Evolutionary conservation across 2,888 invertebrate species (phyloP).

Genomic region (Lissonota sp.): DNA sequence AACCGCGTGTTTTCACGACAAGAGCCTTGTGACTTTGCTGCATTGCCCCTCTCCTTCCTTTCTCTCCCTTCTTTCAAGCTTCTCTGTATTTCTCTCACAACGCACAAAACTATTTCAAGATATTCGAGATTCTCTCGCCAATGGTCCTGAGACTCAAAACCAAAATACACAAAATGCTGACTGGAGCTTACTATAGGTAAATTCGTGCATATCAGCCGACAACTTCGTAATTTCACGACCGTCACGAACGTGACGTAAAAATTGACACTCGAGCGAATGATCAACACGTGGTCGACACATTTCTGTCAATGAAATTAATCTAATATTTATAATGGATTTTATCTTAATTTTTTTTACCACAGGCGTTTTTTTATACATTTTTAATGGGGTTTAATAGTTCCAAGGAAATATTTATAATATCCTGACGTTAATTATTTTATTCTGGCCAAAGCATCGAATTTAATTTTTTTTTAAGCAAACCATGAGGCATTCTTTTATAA

Average conservation of each 20-base stretch:
- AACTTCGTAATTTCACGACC: conserved; percentile 37
- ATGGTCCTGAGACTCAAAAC: conserved; percentile 22
- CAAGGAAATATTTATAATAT: no score
- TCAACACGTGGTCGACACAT: not conserved
- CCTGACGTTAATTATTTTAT: no score
- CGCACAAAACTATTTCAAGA: conserved; percentile 50
- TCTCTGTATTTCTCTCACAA: conserved; percentile 6
- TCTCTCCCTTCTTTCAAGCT: conserved; percentile 51
- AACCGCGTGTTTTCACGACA: conserved; percentile 49
- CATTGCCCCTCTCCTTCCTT: conserved; percentile 39
- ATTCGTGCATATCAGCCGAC: not conserved
- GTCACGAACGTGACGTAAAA: not conserved
- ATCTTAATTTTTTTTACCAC: no score
- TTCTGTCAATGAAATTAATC: no score
- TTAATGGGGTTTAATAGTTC: no score
- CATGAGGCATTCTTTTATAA: no score
- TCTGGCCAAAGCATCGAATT: no score
- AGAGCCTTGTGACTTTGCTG: not conserved
- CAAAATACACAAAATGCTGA: conserved; percentile 35
- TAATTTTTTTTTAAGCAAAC: no score
- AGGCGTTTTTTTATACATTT: no score
- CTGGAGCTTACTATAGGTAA: not conserved
- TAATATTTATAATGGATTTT: no score
- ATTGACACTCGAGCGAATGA: not conserved
- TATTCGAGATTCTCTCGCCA: conserved; percentile 43